Conservation (phyloP, 1,140 invertebrate genomes). For the Trichonephila inaurata region DNA sequence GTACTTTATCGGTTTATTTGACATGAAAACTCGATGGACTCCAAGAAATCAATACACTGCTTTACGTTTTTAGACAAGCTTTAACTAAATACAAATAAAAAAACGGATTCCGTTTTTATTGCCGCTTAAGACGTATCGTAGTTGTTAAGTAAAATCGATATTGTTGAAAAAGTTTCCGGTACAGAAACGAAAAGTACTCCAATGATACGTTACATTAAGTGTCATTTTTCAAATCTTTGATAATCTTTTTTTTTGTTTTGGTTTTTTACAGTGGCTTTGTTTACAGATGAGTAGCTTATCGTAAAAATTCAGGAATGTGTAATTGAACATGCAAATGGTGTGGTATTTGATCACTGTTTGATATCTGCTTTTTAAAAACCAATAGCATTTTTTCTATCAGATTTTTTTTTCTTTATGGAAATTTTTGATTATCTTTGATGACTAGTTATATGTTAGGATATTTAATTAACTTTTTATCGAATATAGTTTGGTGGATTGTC, state of each 20-base stretch:
- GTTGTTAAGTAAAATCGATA: constrained; percentile 2
- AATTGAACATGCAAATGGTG: too few relatives aligned
- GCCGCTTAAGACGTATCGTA: background rate
- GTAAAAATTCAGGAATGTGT: background rate
- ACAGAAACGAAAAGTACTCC: background rate
- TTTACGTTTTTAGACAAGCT: background rate
- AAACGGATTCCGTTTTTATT: background rate
- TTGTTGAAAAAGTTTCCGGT: background rate
- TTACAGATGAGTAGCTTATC: background rate
- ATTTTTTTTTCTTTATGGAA: too few relatives aligned
- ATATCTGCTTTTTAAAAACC: too few relatives aligned
- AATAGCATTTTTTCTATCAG: too few relatives aligned
- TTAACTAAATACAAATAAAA: background rate
- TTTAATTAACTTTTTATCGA: too few relatives aligned
- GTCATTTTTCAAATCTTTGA: background rate
- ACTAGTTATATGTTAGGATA: too few relatives aligned
- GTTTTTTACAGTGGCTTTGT: background rate
- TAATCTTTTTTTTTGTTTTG: background rate
- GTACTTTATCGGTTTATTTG: constrained; percentile 3
- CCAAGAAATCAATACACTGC: background rate
- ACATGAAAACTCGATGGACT: background rate
- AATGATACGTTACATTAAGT: background rate
- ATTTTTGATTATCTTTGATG: too few relatives aligned
- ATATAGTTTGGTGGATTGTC: too few relatives aligned
- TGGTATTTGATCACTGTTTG: too few relatives aligned